Percentiles rank a stretch among this genome's conserved stretches.
These are phyloP conservation scores for Apotomis betuletana DNA, from an alignment of 2,888 invertebrate species.

Conservation along the genomic window DNA sequence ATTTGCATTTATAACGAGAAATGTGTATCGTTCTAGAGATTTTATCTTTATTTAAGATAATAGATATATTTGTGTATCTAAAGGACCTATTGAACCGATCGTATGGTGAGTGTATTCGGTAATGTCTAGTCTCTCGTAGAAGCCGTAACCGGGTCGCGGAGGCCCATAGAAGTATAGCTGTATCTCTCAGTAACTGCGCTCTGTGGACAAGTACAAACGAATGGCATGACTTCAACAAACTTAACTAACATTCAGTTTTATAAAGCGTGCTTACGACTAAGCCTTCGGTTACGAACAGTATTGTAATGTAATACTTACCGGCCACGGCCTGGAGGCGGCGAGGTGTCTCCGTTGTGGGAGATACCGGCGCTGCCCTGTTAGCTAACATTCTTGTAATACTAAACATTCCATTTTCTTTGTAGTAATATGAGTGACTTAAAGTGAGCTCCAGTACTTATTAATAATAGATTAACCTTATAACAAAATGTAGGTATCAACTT, in stretches of 20 bases:
- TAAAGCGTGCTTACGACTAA: constrained; percentile 24
- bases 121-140: constrained; percentile 76
- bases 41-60: constrained; percentile 80
- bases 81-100: constrained; percentile 72
- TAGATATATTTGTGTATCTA: constrained; percentile 67
- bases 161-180: constrained; percentile 60
- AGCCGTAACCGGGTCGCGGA: constrained; percentile 61
- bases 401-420: constrained; percentile 73
- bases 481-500: constrained; percentile 39
- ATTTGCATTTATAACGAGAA: constrained; percentile 82
- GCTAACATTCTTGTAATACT: constrained; percentile 59
- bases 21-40: constrained; percentile 82
- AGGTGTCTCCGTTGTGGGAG: constrained; percentile 36
- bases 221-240: constrained; percentile 71
- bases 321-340: background rate
- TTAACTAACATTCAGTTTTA: constrained; percentile 58
- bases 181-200: constrained; percentile 66
- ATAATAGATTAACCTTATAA: constrained; percentile 45
- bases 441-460: constrained; percentile 80
- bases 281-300: constrained; percentile 42
- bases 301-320: constrained; percentile 31
- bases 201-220: constrained; percentile 77
- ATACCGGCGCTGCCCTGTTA: constrained; percentile 49
- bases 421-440: constrained; percentile 79
- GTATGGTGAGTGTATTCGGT: constrained; percentile 74